These are phyloP conservation scores for Caenorhabditis uteleia DNA, from an alignment of 2,888 invertebrate species.

Conservation along the genomic window DNA sequence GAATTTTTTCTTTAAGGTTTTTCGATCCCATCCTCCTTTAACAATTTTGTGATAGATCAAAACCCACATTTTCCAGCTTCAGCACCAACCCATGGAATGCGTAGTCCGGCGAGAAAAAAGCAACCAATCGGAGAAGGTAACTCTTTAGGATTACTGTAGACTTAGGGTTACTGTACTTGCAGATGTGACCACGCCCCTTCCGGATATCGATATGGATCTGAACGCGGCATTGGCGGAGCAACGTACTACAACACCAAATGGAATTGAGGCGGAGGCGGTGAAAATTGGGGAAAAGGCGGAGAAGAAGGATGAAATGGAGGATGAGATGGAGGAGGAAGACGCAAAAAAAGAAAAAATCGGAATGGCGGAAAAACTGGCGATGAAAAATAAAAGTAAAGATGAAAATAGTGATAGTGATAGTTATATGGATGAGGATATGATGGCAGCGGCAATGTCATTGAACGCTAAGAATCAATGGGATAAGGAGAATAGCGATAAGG, in stretches of 20 bases:
- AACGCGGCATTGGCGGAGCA: slow-evolving; percentile 17
- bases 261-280: slow-evolving; percentile 10
- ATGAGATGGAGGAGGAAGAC: slow-evolving; percentile 1
- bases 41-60: too few relatives aligned
- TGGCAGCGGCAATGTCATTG: not conserved
- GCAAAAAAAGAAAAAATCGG: slow-evolving; percentile 1
- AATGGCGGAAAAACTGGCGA: slow-evolving; percentile 5
- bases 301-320: not conserved
- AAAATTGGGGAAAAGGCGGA: slow-evolving; percentile 13
- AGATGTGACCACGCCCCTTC: too few relatives aligned
- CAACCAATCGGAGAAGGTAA: too few relatives aligned
- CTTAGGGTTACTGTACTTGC: too few relatives aligned
- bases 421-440: too few relatives aligned
- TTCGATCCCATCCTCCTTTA: too few relatives aligned
- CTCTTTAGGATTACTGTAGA: too few relatives aligned
- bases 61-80: too few relatives aligned
- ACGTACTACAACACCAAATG: slow-evolving; percentile 4
- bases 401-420: too few relatives aligned
- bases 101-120: too few relatives aligned
- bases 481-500: slow-evolving; percentile 16
- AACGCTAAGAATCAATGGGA: slow-evolving; percentile 1
- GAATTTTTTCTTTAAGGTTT: too few relatives aligned
- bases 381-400: slow-evolving; percentile 1
- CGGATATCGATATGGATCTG: slow-evolving; percentile 21
- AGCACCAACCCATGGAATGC: too few relatives aligned